These are phyloP conservation scores for Gasterosteus aculeatus DNA, from an alignment of 2,113 vertebrate genomes.

Conservation along the genomic window DNA sequence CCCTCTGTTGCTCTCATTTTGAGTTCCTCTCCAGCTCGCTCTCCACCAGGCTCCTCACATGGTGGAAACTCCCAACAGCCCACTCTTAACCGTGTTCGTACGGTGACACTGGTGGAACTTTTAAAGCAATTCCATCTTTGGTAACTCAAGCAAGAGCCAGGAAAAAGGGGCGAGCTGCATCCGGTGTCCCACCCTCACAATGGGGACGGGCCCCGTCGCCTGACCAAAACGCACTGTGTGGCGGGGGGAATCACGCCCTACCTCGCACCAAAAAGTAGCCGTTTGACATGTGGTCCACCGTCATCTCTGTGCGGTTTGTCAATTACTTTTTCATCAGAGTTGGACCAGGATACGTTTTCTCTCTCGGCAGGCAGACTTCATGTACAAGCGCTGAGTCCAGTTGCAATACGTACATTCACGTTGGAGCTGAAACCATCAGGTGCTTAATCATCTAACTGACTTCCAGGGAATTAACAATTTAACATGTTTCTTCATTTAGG, in stretches of 20 bases:
- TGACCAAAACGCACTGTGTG: background rate
- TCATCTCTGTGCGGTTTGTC: constrained; percentile 26
- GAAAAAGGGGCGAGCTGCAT: constrained; percentile 12
- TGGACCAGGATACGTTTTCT: background rate
- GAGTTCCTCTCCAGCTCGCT: constrained; percentile 59
- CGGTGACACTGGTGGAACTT: constrained; percentile 17
- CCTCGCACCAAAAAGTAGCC: constrained; percentile 10
- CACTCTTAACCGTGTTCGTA: constrained; percentile 6
- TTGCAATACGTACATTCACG: background rate
- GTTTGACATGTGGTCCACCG: constrained; percentile 25
- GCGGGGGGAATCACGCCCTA: constrained; percentile 21
- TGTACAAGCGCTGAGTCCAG: background rate
- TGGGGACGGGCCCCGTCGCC: background rate
- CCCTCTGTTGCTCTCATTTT: constrained; percentile 63
- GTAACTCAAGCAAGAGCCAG: constrained; percentile 21
- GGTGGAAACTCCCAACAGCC: constrained; percentile 56
- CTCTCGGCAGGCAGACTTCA: background rate
- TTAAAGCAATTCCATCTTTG: constrained; percentile 27
- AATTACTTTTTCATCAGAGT: constrained; percentile 3
- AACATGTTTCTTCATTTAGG: background rate
- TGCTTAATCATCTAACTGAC: background rate
- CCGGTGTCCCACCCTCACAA: constrained; percentile 38
- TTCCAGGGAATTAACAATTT: background rate
- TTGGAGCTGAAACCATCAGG: background rate
- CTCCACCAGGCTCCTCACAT: constrained; percentile 50